Conservation (phyloP, 2,888 invertebrate genomes). For the Anorthoa munda region DNA sequence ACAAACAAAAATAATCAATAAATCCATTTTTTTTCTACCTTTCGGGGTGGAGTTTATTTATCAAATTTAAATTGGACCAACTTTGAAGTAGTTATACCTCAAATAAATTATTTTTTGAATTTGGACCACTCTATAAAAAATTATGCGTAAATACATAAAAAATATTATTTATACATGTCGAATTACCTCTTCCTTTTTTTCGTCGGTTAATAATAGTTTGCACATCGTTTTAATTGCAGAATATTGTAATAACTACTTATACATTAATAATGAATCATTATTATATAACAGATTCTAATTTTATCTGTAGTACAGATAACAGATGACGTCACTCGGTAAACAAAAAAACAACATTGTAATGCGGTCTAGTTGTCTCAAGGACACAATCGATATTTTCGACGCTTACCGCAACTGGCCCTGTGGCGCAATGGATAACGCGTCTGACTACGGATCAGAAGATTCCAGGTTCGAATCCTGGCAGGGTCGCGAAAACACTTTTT, state of each 20-base stretch:
- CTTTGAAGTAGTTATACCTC: too few relatives aligned
- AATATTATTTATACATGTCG: too few relatives aligned
- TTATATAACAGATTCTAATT: slow-evolving; percentile 19
- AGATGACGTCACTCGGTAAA: slow-evolving; percentile 27
- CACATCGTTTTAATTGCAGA: not conserved
- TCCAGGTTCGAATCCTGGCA: slow-evolving; percentile 93
- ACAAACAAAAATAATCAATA: too few relatives aligned
- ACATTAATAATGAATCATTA: not conserved
- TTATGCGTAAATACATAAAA: too few relatives aligned
- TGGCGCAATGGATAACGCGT: slow-evolving; percentile 93
- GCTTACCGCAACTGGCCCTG: slow-evolving; percentile 82
- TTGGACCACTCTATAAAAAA: too few relatives aligned
- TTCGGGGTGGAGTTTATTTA: too few relatives aligned
- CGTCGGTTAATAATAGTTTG: not conserved
- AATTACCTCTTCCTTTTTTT: not conserved
- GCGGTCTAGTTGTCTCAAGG: not conserved
- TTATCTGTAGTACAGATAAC: slow-evolving; percentile 28
- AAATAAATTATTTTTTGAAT: too few relatives aligned
- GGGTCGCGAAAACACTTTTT: slow-evolving; percentile 80
- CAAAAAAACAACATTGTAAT: not conserved
- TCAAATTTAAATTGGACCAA: too few relatives aligned
- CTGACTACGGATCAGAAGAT: slow-evolving; percentile 94
- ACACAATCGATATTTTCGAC: slow-evolving; percentile 7
- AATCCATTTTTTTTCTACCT: too few relatives aligned
- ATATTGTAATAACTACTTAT: not conserved